phyloP scores from a whole-genome alignment of 2,888 invertebrate species.

The Heliconius ismenius region DNA sequence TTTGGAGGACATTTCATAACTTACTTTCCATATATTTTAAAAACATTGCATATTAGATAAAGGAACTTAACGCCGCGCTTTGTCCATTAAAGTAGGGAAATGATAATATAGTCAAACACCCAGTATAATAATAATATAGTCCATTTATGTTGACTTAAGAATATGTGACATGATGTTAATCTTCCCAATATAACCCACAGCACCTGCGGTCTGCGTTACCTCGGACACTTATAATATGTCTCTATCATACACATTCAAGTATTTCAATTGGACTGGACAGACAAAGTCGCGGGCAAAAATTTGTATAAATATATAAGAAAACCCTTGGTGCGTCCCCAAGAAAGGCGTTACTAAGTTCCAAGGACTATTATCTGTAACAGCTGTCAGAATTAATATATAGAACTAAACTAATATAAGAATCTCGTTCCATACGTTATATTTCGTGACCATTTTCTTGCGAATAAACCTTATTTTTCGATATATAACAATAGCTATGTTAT shows the following conservation, averaged over 20 bases:
- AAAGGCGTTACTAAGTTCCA: conserved; percentile 29
- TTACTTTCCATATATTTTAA: not conserved
- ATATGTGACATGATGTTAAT: too few relatives aligned
- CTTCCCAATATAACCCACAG: too few relatives aligned
- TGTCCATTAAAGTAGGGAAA: not conserved
- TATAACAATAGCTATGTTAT: conserved; percentile 4
- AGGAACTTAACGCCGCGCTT: not conserved
- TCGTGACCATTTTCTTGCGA: not conserved
- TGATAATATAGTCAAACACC: not conserved
- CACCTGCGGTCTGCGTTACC: too few relatives aligned
- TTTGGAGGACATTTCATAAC: too few relatives aligned
- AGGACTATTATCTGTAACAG: conserved; percentile 32
- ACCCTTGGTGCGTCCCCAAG: conserved; percentile 24
- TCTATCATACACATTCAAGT: too few relatives aligned
- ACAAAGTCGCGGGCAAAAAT: not conserved
- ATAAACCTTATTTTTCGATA: not conserved
- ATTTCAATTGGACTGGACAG: too few relatives aligned
- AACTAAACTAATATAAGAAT: conserved; percentile 10
- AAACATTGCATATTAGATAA: not conserved
- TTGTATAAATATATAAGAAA: not conserved
- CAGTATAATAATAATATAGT: too few relatives aligned
- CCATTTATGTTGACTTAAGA: too few relatives aligned
- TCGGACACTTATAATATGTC: too few relatives aligned
- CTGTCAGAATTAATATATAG: conserved; percentile 32
- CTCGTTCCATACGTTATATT: not conserved